Evolutionary conservation across 1,140 invertebrate species (phyloP).

Genomic region (Drosophila prosaltans): DNA sequence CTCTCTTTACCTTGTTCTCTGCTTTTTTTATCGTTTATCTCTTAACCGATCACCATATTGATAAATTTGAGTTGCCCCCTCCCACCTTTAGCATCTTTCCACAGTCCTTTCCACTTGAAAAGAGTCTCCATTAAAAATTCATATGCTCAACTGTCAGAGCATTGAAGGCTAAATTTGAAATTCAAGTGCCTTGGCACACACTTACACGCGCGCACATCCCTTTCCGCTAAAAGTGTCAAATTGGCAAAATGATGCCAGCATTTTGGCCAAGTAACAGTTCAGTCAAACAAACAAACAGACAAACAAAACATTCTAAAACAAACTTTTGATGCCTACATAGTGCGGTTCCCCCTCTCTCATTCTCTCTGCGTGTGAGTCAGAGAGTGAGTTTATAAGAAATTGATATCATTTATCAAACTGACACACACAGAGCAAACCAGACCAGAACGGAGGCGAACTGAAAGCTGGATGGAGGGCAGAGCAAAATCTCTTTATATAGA

Average conservation of each 20-base stretch:
- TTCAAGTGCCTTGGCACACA: conserved; percentile 69
- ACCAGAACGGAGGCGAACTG: conserved; percentile 9
- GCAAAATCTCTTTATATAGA: conserved; percentile 37
- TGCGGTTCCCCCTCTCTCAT: conserved; percentile 7
- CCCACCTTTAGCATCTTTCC: background rate
- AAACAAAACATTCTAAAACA: conserved; percentile 49
- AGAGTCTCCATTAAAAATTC: conserved; percentile 71
- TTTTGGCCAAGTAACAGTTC: conserved; percentile 14
- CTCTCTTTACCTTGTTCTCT: background rate
- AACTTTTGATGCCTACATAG: conserved; percentile 66
- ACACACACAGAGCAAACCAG: conserved; percentile 54
- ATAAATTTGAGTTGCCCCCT: conserved; percentile 3
- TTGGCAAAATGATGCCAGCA: conserved; percentile 63
- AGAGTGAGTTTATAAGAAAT: conserved; percentile 70
- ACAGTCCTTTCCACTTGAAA: conserved; percentile 56
- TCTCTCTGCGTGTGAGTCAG: background rate
- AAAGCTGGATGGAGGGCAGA: background rate
- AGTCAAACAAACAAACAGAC: conserved; percentile 36
- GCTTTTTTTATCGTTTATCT: conserved; percentile 10
- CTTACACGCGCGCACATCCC: conserved; percentile 11
- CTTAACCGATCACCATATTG: conserved; percentile 21
- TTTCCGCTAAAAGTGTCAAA: conserved; percentile 73
- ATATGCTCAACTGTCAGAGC: conserved; percentile 69
- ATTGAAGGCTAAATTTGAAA: conserved; percentile 67
- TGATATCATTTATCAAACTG: conserved; percentile 80